Evolutionary conservation across 2,888 invertebrate genomes (phyloP).

Genomic region (Drosophila stalkeri): DNA sequence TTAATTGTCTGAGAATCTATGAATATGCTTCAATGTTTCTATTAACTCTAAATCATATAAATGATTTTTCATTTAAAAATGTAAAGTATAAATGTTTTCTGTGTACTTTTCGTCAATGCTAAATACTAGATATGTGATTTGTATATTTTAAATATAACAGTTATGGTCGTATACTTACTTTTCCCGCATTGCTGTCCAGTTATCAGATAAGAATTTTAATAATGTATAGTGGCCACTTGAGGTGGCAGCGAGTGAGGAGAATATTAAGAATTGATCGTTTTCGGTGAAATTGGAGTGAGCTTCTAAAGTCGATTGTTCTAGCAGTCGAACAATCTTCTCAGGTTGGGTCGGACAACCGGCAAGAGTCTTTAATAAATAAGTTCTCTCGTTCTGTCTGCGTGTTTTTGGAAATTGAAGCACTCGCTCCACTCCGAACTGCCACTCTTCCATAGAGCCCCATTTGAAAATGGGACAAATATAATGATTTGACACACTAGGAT

Average conservation of each 20-base stretch:
- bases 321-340: constrained; percentile 88
- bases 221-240: constrained; percentile 90
- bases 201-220: constrained; percentile 89
- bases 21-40: too few species aligned
- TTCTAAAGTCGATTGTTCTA: constrained; percentile 90
- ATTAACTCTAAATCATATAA: too few species aligned
- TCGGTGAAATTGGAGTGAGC: constrained; percentile 91
- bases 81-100: not conserved
- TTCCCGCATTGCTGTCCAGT: constrained; percentile 89
- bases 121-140: not conserved
- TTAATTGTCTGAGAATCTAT: too few species aligned
- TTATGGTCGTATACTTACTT: constrained; percentile 86
- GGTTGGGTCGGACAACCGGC: constrained; percentile 92
- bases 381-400: constrained; percentile 90
- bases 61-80: too few species aligned
- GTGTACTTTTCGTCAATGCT: not conserved
- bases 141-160: not conserved
- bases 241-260: constrained; percentile 90
- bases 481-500: constrained; percentile 89
- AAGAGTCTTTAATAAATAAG: constrained; percentile 91
- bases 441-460: constrained; percentile 92
- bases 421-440: constrained; percentile 92
- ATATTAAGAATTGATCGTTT: constrained; percentile 90
- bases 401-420: constrained; percentile 91
- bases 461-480: constrained; percentile 93